A percentile compares a stretch with the other conserved stretches of the same genome.
phyloP scores from a whole-genome alignment of 2,797 vertebrate genomes.

The Sebastolobus alascanus region DNA sequence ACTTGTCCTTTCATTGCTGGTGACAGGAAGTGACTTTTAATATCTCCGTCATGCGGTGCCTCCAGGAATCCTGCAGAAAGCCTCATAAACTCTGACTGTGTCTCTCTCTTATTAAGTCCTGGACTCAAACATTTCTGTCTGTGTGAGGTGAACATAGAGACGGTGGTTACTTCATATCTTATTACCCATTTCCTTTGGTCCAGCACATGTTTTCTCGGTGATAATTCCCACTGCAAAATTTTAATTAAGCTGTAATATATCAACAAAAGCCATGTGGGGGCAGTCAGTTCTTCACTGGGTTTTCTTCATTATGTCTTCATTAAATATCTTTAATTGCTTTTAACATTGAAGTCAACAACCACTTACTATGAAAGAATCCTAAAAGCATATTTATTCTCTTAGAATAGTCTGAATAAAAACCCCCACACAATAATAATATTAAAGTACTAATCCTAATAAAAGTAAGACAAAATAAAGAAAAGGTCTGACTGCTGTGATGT shows the following conservation, averaged over 20 bases:
- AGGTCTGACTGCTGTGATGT: too few species aligned
- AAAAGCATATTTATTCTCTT: background rate
- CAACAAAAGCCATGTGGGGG: conserved; percentile 26
- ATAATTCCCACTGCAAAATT: conserved; percentile 13
- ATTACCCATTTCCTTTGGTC: conserved; percentile 10
- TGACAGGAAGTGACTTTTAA: conserved; percentile 7
- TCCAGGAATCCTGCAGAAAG: background rate
- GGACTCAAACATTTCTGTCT: background rate
- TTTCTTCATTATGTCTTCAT: background rate
- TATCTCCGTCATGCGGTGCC: too few species aligned
- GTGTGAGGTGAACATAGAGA: background rate
- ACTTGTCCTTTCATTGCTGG: background rate
- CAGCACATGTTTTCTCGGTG: conserved; percentile 21
- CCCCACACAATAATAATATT: background rate
- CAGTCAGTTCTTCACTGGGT: conserved; percentile 4
- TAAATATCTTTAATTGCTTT: conserved; percentile 19
- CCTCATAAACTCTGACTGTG: background rate
- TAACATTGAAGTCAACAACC: conserved; percentile 7
- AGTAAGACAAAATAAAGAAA: too few species aligned
- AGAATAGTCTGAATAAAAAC: background rate
- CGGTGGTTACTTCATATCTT: background rate
- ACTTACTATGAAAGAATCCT: background rate
- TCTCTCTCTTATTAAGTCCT: background rate
- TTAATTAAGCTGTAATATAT: conserved; percentile 40
- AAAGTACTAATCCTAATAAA: background rate